These are phyloP conservation scores for Hemibagrus guttatus DNA, from an alignment of 2,797 vertebrate species.

Conservation along the genomic window DNA sequence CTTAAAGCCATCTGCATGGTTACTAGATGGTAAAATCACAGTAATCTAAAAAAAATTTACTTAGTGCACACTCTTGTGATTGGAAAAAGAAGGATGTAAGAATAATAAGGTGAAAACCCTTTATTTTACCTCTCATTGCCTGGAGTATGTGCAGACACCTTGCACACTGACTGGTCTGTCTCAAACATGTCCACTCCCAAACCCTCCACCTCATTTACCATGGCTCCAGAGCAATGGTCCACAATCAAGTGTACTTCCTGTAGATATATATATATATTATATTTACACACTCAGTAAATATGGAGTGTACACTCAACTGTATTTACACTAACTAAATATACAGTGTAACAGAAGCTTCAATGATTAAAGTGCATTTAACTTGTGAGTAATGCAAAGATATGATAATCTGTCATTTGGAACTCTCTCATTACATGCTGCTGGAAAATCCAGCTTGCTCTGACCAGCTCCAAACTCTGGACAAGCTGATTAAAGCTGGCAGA, in stretches of 20 bases:
- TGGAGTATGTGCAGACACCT: slow-evolving; percentile 77
- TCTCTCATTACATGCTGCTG: not conserved
- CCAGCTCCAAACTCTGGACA: not conserved
- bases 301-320: not conserved
- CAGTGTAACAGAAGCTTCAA: not conserved
- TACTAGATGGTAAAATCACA: too few relatives aligned
- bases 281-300: slow-evolving; percentile 4
- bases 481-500: not conserved
- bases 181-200: slow-evolving; percentile 62
- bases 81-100: not conserved
- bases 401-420: not conserved
- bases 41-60: too few relatives aligned
- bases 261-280: too few relatives aligned
- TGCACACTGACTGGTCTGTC: slow-evolving; percentile 77
- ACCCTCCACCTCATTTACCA: slow-evolving; percentile 66
- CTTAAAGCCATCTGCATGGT: too few relatives aligned
- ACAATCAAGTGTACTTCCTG: slow-evolving; percentile 85
- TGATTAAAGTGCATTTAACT: not conserved
- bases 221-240: slow-evolving; percentile 79
- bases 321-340: not conserved
- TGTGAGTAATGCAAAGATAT: not conserved
- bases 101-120: not conserved
- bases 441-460: not conserved
- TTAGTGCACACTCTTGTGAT: not conserved
- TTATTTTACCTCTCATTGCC: slow-evolving; percentile 77